Conservation (phyloP, 2,888 invertebrate species). For the Ormyrus thymus region DNA sequence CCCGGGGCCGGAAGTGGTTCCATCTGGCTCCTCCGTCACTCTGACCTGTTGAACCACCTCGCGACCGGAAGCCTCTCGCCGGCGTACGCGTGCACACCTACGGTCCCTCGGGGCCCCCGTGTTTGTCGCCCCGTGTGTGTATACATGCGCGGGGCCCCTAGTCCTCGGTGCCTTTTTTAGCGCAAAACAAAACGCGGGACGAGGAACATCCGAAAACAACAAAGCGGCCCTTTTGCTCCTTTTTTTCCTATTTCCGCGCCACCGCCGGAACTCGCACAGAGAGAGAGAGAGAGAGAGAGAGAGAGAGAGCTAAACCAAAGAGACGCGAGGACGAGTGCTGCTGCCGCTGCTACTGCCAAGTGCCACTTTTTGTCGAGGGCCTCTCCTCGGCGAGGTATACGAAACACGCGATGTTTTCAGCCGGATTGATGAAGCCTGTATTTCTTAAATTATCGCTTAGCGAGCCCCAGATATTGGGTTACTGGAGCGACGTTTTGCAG, state of each 20-base stretch:
- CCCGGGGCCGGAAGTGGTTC: slow-evolving; percentile 72
- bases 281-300: neutral
- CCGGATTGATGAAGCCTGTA: neutral
- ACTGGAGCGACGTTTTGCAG: neutral
- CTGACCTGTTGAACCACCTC: slow-evolving; percentile 75
- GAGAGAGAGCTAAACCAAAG: neutral
- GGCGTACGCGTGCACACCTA: slow-evolving; percentile 60
- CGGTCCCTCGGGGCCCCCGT: no score
- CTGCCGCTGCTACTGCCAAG: neutral
- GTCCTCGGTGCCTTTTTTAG: slow-evolving; percentile 21
- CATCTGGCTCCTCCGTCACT: slow-evolving; percentile 70
- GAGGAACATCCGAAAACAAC: slow-evolving; percentile 63
- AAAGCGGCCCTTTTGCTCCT: slow-evolving; percentile 67
- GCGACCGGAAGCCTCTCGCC: slow-evolving; percentile 73
- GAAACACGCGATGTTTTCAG: neutral
- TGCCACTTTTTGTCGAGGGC: slow-evolving; percentile 1
- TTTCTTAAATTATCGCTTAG: no score
- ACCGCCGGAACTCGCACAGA: neutral
- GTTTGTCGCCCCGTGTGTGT: neutral
- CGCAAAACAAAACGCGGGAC: slow-evolving; percentile 47
- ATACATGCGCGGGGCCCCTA: neutral
- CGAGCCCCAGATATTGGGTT: neutral
- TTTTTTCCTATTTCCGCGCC: slow-evolving; percentile 10
- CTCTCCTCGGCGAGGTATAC: neutral
- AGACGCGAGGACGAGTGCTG: neutral